Evolutionary conservation across 35 echinoderm and acorn worm species (phyloP).

Genomic region (Ophioderma brevispina): DNA sequence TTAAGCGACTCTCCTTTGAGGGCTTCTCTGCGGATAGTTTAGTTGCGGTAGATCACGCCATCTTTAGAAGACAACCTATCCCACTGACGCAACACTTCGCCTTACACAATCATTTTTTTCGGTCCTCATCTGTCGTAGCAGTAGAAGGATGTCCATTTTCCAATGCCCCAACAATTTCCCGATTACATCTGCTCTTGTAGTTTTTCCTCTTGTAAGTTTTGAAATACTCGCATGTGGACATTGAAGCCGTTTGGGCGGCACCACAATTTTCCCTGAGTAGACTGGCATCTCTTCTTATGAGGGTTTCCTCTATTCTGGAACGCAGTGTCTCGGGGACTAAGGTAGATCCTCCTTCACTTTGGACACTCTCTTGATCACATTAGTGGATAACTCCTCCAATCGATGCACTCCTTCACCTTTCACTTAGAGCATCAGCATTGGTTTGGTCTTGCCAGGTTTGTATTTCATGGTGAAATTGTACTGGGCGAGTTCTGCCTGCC

Average conservation of each 20-base stretch:
- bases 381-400: no score
- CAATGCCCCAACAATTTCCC: neutral
- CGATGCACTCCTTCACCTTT: no score
- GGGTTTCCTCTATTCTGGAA: neutral
- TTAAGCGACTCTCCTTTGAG: neutral
- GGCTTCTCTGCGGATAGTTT: neutral
- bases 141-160: neutral
- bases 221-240: no score
- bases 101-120: neutral
- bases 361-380: no score
- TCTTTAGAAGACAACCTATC: neutral
- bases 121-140: neutral
- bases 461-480: conserved; percentile 48
- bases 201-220: no score
- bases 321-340: neutral
- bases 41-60: conserved; percentile 2
- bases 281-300: no score
- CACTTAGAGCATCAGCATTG: conserved; percentile 65
- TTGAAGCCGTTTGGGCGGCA: neutral
- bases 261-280: neutral
- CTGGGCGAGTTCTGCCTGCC: conserved; percentile 51
- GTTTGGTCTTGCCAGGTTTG: conserved; percentile 34
- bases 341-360: no score
- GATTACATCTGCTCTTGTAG: no score
- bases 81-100: conserved; percentile 3